A percentile compares a stretch with the other conserved stretches of the same genome.
These are phyloP conservation scores for Octonoba sinensis DNA, from an alignment of 2,888 invertebrate genomes.

Conservation along the genomic window DNA sequence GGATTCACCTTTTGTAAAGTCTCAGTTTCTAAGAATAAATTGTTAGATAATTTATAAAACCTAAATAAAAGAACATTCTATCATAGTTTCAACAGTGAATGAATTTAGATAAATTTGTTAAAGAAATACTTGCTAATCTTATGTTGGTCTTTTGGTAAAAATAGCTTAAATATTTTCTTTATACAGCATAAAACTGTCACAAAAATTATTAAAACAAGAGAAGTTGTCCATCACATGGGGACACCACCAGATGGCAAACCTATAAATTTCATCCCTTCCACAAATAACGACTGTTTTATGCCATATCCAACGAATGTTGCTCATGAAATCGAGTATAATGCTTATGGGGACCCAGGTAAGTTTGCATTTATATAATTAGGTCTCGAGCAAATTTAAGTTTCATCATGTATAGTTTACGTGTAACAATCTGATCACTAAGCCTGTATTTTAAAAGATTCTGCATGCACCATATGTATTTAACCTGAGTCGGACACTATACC, in stretches of 20 bases:
- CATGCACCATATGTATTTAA: too few relatives aligned
- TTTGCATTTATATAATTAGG: too few relatives aligned
- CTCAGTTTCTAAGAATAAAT: neutral
- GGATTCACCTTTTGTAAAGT: too few relatives aligned
- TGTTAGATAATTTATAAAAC: neutral
- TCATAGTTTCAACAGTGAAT: too few relatives aligned
- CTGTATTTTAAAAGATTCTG: too few relatives aligned
- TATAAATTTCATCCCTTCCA: conserved; percentile 67
- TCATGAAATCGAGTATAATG: conserved; percentile 39
- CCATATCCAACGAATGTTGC: conserved; percentile 44
- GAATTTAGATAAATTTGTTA: too few relatives aligned
- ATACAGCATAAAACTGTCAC: conserved; percentile 79
- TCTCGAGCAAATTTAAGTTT: neutral
- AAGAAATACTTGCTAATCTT: too few relatives aligned
- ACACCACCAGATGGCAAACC: conserved; percentile 73
- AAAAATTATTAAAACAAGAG: conserved; percentile 77
- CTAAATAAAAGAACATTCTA: neutral
- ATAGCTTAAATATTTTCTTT: neutral
- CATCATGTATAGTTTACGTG: too few relatives aligned
- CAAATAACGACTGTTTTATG: conserved; percentile 43
- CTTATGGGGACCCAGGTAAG: neutral
- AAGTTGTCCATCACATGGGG: conserved; percentile 73
- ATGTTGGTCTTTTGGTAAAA: too few relatives aligned
- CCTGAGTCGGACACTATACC: too few relatives aligned
- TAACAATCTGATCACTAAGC: too few relatives aligned